Base-by-base conservation (phyloP, 2,797 vertebrate species). In the Sebastes kiyomatsui region DNA sequence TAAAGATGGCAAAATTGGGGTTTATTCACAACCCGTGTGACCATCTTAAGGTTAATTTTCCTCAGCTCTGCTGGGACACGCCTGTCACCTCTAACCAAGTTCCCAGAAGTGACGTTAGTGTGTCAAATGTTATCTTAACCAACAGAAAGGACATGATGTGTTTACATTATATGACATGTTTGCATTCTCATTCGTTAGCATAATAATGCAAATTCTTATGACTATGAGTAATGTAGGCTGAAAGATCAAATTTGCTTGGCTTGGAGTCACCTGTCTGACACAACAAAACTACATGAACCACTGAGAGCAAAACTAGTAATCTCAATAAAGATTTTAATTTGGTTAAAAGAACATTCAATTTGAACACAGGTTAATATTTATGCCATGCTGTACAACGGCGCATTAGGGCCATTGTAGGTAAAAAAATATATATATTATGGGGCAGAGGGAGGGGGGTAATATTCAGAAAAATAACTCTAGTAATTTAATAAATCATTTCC, bases 311-410 rank as follows among this genome's bases (percentile, higher is more conserved):
- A 46, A 46, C 42, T 46, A 18, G 16, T 18, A 16, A 46, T 46
- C 42, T 18, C 35, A 42, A 16, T 16, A 42, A 42, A 42, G 42
- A 9, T 65, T 55, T 75, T 30, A 1, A 25, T 13, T 25, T 22
- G 22, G 42, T 27, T n/a, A 25, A 64, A 30, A 46, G 8, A 32
- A n/a, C 59, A 54, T 62, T 28, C 4, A 7, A 35, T 70, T 16
- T 27, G 22, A 25, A 32, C 28, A 18, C 38, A 67, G 20, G 3
- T 67, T 6, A 11, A 25, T 16, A 23, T 67, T 32, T 1, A n/a
- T 14, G 8, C 9, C 83, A 79, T 77, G 84, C 77, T 66, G 32
- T 75, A 59, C 4, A 14, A 18, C 16, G 25, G 27, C 4, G 16
- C 3, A 20, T 28, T 58, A 27, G 13, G 13, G 23, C 6, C 5